A percentile compares a stretch with the other conserved stretches of the same genome.
Evolutionary conservation across 2,888 invertebrate species (phyloP).

Genomic region (Leucozona laternaria): DNA sequence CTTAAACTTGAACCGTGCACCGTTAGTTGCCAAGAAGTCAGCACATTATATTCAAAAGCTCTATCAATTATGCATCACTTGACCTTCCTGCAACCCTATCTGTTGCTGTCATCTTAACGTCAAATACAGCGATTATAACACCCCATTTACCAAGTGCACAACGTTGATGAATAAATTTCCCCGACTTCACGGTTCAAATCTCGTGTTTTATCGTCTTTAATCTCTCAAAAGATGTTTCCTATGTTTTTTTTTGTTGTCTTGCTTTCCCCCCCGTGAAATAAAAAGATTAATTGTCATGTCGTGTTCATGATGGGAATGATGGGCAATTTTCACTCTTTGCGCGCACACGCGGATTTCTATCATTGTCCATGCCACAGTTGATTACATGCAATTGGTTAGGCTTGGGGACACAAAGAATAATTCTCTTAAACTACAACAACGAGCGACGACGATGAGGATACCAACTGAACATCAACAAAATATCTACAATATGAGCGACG

Average conservation of each 20-base stretch:
- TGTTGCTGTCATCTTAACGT: constrained; percentile 42
- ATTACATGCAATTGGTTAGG: constrained; percentile 57
- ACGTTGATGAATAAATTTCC: constrained; percentile 56
- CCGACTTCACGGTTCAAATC: constrained; percentile 55
- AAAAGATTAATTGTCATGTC: constrained; percentile 71
- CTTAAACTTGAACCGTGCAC: background rate
- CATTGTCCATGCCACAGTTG: constrained; percentile 61
- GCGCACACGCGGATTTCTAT: constrained; percentile 59
- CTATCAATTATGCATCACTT: constrained; percentile 24
- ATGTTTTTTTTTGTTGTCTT: constrained; percentile 20
- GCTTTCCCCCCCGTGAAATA: constrained; percentile 5
- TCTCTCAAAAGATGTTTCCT: constrained; percentile 27
- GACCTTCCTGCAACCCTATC: constrained; percentile 42
- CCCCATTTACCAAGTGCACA: constrained; percentile 29
- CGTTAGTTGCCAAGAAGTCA: background rate
- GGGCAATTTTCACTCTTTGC: constrained; percentile 69
- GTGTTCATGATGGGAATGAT: constrained; percentile 67
- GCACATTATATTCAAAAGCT: constrained; percentile 3
- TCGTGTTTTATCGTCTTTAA: constrained; percentile 46
- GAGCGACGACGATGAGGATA: background rate
- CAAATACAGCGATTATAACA: constrained; percentile 54
- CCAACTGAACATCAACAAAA: constrained; percentile 47
- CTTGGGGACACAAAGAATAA: background rate
- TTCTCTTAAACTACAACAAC: background rate
- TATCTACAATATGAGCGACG: constrained; percentile 38